Percentiles rank a stretch among this genome's conserved stretches.
Conservation (phyloP, 2,797 vertebrate genomes). For the Lophotriccus pileatus region DNA sequence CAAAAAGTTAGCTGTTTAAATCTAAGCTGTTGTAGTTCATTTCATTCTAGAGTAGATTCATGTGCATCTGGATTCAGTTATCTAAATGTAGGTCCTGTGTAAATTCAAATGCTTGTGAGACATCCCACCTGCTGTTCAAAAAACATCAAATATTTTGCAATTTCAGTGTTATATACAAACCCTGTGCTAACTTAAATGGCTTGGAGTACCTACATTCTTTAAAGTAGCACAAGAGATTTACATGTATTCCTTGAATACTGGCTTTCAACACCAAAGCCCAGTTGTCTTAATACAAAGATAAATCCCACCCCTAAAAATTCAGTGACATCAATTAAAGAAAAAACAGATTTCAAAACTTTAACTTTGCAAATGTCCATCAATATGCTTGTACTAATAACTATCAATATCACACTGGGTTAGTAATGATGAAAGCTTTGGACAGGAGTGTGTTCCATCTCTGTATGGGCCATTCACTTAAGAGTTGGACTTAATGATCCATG, state of each 20-base stretch:
- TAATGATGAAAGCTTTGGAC: neutral
- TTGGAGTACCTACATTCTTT: neutral
- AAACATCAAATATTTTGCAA: neutral
- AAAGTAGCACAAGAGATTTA: neutral
- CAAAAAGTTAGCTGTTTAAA: neutral
- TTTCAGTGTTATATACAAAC: neutral
- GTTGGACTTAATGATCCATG: neutral
- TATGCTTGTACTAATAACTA: neutral
- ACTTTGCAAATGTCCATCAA: neutral
- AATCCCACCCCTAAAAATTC: neutral
- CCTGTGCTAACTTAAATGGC: neutral
- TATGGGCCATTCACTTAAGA: neutral
- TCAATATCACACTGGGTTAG: neutral
- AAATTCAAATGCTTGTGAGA: conserved; percentile 8
- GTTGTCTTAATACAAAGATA: neutral
- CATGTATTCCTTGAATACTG: neutral
- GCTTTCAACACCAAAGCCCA: neutral
- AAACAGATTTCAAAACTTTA: neutral
- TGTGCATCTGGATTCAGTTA: neutral
- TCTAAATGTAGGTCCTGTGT: neutral
- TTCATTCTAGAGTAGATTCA: neutral
- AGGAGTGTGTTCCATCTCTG: neutral
- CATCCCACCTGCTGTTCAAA: neutral
- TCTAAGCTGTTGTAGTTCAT: neutral
- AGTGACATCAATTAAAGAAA: neutral